Evolutionary conservation across 2,113 vertebrate genomes (phyloP).

Genomic region (Xenopus borealis): DNA sequence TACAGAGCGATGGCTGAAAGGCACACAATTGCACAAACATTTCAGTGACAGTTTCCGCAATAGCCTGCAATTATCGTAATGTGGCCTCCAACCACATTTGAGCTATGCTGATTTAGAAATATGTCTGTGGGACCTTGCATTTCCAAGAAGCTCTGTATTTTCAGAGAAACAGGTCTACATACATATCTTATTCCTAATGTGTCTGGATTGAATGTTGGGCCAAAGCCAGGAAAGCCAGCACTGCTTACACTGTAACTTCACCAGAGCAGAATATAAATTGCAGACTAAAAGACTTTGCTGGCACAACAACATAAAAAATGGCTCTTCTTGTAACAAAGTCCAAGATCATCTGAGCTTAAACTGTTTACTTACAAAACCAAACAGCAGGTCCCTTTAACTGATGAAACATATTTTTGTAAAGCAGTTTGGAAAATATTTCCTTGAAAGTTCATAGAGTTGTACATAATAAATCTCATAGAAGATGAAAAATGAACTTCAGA

Average conservation of each 20-base stretch:
- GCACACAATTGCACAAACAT: background rate
- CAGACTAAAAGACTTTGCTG: background rate
- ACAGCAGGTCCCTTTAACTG: background rate
- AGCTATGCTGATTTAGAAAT: constrained; percentile 15
- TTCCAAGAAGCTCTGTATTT: constrained; percentile 28
- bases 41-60: constrained; percentile 4
- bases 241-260: background rate
- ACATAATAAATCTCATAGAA: no score
- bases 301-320: constrained; percentile 19
- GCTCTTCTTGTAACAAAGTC: constrained; percentile 43
- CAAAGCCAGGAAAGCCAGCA: background rate
- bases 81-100: constrained; percentile 19
- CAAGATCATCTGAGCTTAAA: constrained; percentile 8
- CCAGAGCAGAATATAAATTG: background rate
- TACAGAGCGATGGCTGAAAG: background rate
- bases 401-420: background rate
- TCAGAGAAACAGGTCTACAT: constrained; percentile 10
- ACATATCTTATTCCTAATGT: constrained; percentile 26
- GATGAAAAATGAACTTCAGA: no score
- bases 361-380: constrained; percentile 31
- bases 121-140: constrained; percentile 12
- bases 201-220: constrained; percentile 17
- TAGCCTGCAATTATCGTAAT: constrained; percentile 13
- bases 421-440: background rate
- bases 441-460: background rate